Conservation (phyloP, 1,140 invertebrate species). For the Leptinotarsa texana region DNA sequence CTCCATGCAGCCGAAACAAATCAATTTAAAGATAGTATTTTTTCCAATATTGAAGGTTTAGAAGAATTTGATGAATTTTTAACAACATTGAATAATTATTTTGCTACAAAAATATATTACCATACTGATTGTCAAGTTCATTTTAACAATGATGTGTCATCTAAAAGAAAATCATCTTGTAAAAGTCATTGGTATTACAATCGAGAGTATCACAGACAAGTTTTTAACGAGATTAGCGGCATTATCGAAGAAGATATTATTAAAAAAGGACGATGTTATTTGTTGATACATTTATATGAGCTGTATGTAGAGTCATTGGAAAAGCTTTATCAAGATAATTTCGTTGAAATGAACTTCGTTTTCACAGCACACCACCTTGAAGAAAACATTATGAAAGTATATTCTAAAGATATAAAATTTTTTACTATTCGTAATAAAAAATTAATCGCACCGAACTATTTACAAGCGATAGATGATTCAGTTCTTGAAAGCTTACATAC, state of each 20-base stretch:
- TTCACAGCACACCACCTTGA: conserved; percentile 6
- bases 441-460: not conserved
- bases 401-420: not conserved
- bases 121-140: conserved; percentile 4
- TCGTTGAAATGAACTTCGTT: conserved; percentile 1
- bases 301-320: conserved; percentile 5
- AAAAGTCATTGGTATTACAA: not conserved
- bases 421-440: conserved; percentile 13
- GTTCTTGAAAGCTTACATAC: not conserved
- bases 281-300: conserved; percentile 10
- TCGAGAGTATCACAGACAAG: not conserved
- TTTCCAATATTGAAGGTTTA: not conserved
- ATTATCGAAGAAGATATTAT: not conserved
- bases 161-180: not conserved
- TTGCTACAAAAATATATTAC: conserved; percentile 8
- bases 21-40: not conserved
- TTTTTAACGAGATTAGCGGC: not conserved
- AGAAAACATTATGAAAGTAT: conserved; percentile 11
- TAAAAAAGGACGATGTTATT: conserved; percentile 11
- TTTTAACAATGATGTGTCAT: not conserved
- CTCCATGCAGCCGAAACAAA: not conserved
- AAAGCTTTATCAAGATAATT: conserved; percentile 14
- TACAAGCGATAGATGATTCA: not conserved
- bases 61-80: not conserved
- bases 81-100: conserved; percentile 4